Base-by-base conservation (phyloP, 2,113 vertebrate genomes). In the Camelus dromedarius region DNA sequence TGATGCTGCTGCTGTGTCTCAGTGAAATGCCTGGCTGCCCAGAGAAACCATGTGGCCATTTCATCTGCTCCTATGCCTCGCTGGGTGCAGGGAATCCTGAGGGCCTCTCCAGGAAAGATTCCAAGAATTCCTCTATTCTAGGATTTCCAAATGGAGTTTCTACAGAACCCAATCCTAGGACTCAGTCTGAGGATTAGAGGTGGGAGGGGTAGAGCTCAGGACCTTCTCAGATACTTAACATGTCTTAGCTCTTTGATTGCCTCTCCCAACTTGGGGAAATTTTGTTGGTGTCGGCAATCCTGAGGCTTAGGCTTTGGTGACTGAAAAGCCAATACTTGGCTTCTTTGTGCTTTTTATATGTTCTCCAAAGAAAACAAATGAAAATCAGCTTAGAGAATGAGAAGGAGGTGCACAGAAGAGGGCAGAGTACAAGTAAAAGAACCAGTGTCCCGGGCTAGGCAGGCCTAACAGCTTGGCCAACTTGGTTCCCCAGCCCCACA, bases 301-400 rank as follows among this genome's bases (percentile, higher is more conserved):
- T 82, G 38, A 4, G n/a, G 30, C 24, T 79, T 15, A 28, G 50
- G 19, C 30, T 89, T 50, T 73, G 32, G 42, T 79, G 86, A 72
- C 26, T 62, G 35, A 62, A 87, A 95, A 83, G 48, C 24, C 30
- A 94, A 6, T 54, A 75, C 19, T 20, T 35, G 60, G 18, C 56
- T 88, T 22, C 46, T 76, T 91, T 93, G 42, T 81, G 46, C 16
- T 89, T 82, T 82, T 42, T n/a, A 12, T 26, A 13, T 73, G 22
- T 72, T 64, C 66, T 85, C 32, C 69, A 26, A 16, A 85, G 81
- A 94, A 84, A 93, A 89, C 15, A 85, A 83, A 60, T 50, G 18
- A 64, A 82, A 88, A 38, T 16, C n/a, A 11, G 48, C 24, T 80
- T 70, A 87, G 22, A 32, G 28, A 81, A 5, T 10, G 38, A 30